Percentiles rank a stretch among this genome's conserved stretches.
These are phyloP conservation scores for Gymnoscopelus braueri DNA, from an alignment of 2,797 vertebrate genomes.

Conservation along the genomic window DNA sequence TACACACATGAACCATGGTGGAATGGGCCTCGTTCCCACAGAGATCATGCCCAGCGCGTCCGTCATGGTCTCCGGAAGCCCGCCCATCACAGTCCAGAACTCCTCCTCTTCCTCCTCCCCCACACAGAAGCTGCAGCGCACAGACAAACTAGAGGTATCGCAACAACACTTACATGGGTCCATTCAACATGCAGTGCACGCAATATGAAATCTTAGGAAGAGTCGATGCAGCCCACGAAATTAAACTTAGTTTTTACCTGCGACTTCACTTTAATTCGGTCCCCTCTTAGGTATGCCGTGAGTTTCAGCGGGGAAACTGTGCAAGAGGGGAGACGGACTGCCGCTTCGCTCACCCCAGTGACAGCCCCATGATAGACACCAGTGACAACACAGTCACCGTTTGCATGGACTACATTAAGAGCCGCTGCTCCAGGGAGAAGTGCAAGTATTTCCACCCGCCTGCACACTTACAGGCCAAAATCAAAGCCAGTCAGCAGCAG, in stretches of 20 bases:
- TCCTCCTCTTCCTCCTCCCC: constrained; percentile 89
- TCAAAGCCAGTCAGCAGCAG: constrained; percentile 98
- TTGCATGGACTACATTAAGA: constrained; percentile 99
- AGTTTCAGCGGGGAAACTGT: constrained; percentile 99
- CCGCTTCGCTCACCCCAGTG: constrained; percentile 97
- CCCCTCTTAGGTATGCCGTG: constrained; percentile 91
- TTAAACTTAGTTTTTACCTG: too few species aligned
- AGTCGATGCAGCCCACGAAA: too few species aligned
- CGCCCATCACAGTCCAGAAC: constrained; percentile 88
- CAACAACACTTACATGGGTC: not conserved
- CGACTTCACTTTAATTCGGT: not conserved
- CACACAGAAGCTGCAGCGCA: constrained; percentile 96
- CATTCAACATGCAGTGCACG: constrained; percentile 2
- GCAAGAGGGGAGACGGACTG: constrained; percentile 98
- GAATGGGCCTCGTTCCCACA: constrained; percentile 94
- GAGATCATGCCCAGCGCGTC: constrained; percentile 91
- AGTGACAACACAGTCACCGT: constrained; percentile 99
- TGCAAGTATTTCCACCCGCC: constrained; percentile 99
- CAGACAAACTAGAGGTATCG: constrained; percentile 97
- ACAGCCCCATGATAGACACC: constrained; percentile 99
- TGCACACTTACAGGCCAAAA: constrained; percentile 99
- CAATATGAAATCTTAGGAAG: too few species aligned
- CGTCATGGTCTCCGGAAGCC: constrained; percentile 92
- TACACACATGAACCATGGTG: constrained; percentile 90
- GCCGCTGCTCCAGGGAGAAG: constrained; percentile 99